These are phyloP conservation scores for Intellagama lesueurii DNA, from an alignment of 2,797 vertebrate genomes.

Conservation along the genomic window DNA sequence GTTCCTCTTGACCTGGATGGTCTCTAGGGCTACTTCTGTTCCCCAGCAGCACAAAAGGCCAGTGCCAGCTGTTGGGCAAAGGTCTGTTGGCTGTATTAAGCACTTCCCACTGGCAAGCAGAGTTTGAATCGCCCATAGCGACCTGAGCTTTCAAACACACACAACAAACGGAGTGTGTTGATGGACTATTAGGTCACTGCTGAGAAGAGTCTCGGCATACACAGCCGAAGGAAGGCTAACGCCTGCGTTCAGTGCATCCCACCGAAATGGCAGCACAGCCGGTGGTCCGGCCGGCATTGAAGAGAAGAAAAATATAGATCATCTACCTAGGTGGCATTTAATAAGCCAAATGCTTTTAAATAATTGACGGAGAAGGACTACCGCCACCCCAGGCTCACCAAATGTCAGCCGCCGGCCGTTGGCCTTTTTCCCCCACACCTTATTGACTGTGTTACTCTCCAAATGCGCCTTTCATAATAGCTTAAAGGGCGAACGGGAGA, in stretches of 20 bases:
- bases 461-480: constrained; percentile 60
- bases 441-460: constrained; percentile 57
- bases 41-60: background rate
- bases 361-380: constrained; percentile 78
- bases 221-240: constrained; percentile 35
- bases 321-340: constrained; percentile 84
- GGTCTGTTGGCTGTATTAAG: background rate
- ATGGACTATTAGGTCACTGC: background rate
- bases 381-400: constrained; percentile 70
- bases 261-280: constrained; percentile 78
- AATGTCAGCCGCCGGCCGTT: constrained; percentile 81
- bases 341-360: constrained; percentile 78
- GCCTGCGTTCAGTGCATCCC: constrained; percentile 74
- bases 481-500: constrained; percentile 53
- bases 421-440: constrained; percentile 61
- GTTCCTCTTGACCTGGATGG: too few species aligned
- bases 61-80: background rate
- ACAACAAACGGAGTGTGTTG: background rate
- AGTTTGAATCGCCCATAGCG: background rate
- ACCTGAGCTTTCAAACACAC: background rate
- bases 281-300: constrained; percentile 55
- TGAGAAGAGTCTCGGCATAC: background rate
- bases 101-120: background rate
- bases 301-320: constrained; percentile 61
- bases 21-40: background rate